These are phyloP conservation scores for Rhinichthys osculus DNA, from an alignment of 2,797 vertebrate species.

Conservation along the genomic window DNA sequence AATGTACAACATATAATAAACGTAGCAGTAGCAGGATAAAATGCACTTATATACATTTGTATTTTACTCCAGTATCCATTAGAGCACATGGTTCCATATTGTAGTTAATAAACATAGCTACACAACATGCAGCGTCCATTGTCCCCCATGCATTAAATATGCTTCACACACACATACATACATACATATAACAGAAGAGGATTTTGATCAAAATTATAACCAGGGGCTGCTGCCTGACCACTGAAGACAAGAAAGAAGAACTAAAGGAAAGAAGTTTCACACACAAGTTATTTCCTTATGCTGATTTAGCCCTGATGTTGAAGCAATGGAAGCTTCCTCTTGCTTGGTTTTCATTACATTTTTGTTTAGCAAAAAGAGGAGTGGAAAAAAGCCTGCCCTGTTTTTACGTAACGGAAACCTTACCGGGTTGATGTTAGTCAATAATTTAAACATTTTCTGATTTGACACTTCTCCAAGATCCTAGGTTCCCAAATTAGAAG, in stretches of 20 bases:
- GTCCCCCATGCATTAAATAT: conserved; percentile 79
- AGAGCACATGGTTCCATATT: conserved; percentile 52
- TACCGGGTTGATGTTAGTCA: not conserved
- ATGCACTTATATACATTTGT: conserved; percentile 40
- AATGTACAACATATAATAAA: conserved; percentile 55
- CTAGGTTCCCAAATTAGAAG: not conserved
- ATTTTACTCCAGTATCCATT: conserved; percentile 51
- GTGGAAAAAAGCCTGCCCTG: not conserved
- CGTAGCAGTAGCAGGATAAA: conserved; percentile 46
- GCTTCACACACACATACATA: conserved; percentile 30
- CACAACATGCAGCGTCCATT: conserved; percentile 80
- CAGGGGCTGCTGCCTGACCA: conserved; percentile 22
- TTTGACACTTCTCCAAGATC: conserved; percentile 21
- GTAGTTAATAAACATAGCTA: conserved; percentile 58
- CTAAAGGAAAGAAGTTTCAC: not conserved
- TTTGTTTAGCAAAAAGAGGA: not conserved
- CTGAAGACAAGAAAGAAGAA: conserved; percentile 15
- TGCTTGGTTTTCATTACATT: not conserved
- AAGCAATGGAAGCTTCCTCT: conserved; percentile 31
- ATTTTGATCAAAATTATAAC: conserved; percentile 26
- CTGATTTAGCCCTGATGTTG: conserved; percentile 43
- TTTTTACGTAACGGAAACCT: not conserved
- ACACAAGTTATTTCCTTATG: not conserved
- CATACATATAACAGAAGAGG: conserved; percentile 45
- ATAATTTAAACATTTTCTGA: conserved; percentile 30